phyloP scores from a whole-genome alignment of 2,888 invertebrate genomes.

The Xanthorhoe designata region DNA sequence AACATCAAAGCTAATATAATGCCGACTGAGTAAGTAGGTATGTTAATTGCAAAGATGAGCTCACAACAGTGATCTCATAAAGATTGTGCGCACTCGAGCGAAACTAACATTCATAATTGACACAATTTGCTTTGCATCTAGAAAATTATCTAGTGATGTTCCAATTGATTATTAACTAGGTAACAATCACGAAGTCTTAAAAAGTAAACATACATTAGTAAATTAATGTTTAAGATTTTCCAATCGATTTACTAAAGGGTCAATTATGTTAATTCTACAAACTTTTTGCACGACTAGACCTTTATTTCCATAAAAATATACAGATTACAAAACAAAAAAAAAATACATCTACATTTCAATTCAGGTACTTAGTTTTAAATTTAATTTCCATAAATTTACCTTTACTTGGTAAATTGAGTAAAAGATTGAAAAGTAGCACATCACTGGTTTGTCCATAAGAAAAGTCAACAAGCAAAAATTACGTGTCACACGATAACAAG shows the following conservation, averaged over 20 bases:
- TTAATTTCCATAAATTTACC: neutral
- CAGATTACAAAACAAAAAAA: neutral
- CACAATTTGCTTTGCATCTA: constrained; percentile 56
- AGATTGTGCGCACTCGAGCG: constrained; percentile 49
- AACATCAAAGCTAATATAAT: constrained; percentile 39
- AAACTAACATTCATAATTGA: constrained; percentile 67
- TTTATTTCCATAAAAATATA: neutral
- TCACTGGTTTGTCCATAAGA: constrained; percentile 5
- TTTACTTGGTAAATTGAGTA: neutral
- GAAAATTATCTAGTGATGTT: constrained; percentile 5
- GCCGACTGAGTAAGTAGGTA: constrained; percentile 23
- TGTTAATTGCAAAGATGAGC: constrained; percentile 60
- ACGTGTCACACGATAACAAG: constrained; percentile 45
- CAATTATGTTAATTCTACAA: neutral
- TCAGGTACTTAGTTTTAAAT: neutral
- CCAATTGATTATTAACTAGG: neutral
- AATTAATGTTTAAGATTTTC: neutral
- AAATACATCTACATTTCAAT: no score
- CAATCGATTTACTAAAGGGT: neutral
- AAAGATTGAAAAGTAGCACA: constrained; percentile 3
- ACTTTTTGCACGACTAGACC: no score
- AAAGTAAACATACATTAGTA: no score
- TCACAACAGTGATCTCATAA: constrained; percentile 73
- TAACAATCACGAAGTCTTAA: neutral
- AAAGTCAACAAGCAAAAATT: constrained; percentile 11